Evolutionary conservation across 2,888 invertebrate genomes (phyloP), one percentile per base, ranked within the genome.

Genomic region (Ametastegia equiseti): DNA sequence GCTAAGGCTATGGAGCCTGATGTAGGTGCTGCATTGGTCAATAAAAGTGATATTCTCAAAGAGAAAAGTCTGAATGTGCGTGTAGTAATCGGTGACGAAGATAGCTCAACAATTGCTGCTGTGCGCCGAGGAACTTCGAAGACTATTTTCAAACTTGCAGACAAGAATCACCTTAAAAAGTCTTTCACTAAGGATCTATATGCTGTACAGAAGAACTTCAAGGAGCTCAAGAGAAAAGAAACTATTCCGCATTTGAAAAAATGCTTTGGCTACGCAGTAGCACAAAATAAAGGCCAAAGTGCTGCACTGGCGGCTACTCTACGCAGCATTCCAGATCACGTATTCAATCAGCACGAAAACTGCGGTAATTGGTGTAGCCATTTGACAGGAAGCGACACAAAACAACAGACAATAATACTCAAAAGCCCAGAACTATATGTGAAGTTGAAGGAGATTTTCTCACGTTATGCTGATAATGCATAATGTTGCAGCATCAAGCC

Each of bases 1-100:
- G 86, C 88, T 0, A 88, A 89, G 82, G 86, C 87, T 0, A 88
- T 88, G 88, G 87, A 89, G 78, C 80, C 87, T 15, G 81, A 85
- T 80, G 85, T 84, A 5, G 87, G 84, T 2, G 84, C 80, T 4
- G 47, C 80, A 7, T 23, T 85, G 27, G 45, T 81, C 11, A 81
- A 80, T 47, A n/a, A 81, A 36, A 83, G 83, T 60, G 3, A 27
- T 23, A 80, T 82, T 33, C 57, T 85, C 2, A 73, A 81, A 81
- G 81, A 82, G 54, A 39, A 13, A 6, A 39, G 57, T 0, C 36
- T 84, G 5, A 54, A 82, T 13, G 84, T 84, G n/a, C 71, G 63
- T 11, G 82, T 83, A 11, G 3, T 84, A 0, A 81, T 83, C n/a
- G 84, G 82, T 4, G 84, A 85, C 60, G 83, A 83, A 42, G 63